These are phyloP conservation scores for Trialeurodes vaporariorum DNA, from an alignment of 1,140 invertebrate species.

Conservation along the genomic window DNA sequence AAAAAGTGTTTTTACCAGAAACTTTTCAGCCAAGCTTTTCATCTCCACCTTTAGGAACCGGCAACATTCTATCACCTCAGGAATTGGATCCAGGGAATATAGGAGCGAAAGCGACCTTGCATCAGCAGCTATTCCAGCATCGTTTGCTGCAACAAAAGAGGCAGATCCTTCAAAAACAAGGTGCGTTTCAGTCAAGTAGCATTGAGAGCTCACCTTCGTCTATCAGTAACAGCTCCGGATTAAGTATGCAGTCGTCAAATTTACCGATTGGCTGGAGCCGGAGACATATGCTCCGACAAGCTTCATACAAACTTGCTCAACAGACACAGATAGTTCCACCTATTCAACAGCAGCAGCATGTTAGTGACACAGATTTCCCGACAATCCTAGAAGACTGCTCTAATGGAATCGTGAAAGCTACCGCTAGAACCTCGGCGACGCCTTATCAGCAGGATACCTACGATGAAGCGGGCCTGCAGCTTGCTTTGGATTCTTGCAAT, in stretches of 20 bases:
- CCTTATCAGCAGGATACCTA: neutral
- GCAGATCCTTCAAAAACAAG: constrained; percentile 67
- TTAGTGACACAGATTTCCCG: neutral
- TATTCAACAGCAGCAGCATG: constrained; percentile 26
- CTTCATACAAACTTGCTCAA: constrained; percentile 59
- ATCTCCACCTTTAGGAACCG: constrained; percentile 7
- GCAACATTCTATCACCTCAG: constrained; percentile 6
- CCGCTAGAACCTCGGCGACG: too few species aligned
- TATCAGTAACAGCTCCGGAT: too few species aligned
- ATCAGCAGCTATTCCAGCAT: constrained; percentile 63
- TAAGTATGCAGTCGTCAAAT: constrained; percentile 28
- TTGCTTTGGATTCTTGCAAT: neutral
- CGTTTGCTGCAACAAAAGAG: constrained; percentile 63
- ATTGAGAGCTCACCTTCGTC: neutral
- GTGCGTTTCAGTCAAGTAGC: constrained; percentile 35
- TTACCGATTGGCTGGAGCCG: constrained; percentile 27
- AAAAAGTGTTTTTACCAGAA: constrained; percentile 12
- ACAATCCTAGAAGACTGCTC: constrained; percentile 6
- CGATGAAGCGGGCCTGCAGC: neutral
- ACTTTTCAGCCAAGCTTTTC: constrained; percentile 6
- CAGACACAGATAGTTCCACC: constrained; percentile 44
- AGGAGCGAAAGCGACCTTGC: constrained; percentile 30
- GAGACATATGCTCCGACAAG: constrained; percentile 59
- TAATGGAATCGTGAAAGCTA: neutral
- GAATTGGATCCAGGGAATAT: constrained; percentile 26